A percentile compares a stretch with the other conserved stretches of the same genome.
Conservation (phyloP, 2,888 invertebrate genomes). For the Heteropelma amictum region DNA sequence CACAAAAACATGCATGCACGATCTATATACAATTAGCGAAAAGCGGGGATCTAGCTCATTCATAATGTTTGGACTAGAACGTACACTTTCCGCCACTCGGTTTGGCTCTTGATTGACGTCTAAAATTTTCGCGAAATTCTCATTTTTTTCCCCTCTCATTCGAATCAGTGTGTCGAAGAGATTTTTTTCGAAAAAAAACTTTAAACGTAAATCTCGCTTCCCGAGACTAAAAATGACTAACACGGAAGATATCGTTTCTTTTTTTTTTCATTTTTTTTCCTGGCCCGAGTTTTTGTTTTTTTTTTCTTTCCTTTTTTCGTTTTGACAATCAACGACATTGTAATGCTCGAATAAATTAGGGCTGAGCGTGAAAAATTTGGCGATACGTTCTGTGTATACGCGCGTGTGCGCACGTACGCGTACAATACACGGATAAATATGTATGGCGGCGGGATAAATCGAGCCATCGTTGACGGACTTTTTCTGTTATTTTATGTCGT, state of each 20-base stretch:
- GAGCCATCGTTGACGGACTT: constrained; percentile 57
- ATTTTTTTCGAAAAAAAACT: neutral
- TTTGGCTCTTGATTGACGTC: constrained; percentile 8
- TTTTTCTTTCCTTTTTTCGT: constrained; percentile 1
- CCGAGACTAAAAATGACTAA: constrained; percentile 52
- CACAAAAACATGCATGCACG: constrained; percentile 32
- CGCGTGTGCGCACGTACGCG: constrained; percentile 3
- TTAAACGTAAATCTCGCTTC: neutral
- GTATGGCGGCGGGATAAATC: constrained; percentile 62
- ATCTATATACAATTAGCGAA: constrained; percentile 54
- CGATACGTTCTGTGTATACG: neutral
- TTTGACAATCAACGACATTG: constrained; percentile 47
- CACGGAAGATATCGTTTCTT: constrained; percentile 8
- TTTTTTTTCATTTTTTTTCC: constrained; percentile 1
- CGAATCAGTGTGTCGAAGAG: neutral
- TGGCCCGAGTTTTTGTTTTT: neutral
- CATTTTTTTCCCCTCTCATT: no score
- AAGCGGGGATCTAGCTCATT: constrained; percentile 38
- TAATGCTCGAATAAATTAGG: constrained; percentile 50
- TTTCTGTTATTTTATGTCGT: constrained; percentile 45
- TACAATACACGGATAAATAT: constrained; percentile 37
- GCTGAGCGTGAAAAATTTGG: constrained; percentile 17
- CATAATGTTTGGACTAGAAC: constrained; percentile 61
- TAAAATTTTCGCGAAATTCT: neutral
- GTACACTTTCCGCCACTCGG: constrained; percentile 45